phyloP scores from a whole-genome alignment of 2,113 vertebrate genomes.

The Colinus virginianus region DNA sequence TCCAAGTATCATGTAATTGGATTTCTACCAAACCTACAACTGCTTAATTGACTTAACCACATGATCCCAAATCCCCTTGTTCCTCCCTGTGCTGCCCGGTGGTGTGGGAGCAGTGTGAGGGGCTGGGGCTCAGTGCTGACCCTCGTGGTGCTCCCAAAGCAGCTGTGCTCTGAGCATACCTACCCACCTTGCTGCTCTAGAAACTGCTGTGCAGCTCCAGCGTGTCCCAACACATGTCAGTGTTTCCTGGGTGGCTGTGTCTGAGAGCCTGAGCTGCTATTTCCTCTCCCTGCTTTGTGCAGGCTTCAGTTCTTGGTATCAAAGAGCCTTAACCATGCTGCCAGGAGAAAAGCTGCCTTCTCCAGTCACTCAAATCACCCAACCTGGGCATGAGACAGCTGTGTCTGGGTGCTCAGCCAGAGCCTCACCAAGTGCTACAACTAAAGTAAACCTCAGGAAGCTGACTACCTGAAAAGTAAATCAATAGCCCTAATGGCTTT shows the following conservation, averaged over 20 bases:
- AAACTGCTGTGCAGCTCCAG: fast-evolving
- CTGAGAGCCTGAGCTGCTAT: background rate
- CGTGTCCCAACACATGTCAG: background rate
- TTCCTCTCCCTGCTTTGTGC: constrained; percentile 11
- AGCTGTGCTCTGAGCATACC: background rate
- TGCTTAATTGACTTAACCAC: constrained; percentile 63
- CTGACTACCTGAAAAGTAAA: constrained; percentile 25
- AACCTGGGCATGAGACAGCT: background rate
- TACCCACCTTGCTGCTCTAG: background rate
- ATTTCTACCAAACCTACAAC: constrained; percentile 42
- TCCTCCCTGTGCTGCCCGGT: background rate
- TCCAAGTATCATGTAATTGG: background rate
- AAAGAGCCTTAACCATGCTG: background rate
- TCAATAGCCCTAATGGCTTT: background rate
- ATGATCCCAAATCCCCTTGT: constrained; percentile 59
- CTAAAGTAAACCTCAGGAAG: background rate
- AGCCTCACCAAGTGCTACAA: background rate
- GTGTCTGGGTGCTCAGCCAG: constrained; percentile 1
- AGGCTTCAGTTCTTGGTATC: background rate
- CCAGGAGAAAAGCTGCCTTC: constrained; percentile 22
- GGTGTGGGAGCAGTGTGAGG: background rate
- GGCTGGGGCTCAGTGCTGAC: background rate
- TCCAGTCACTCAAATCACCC: background rate
- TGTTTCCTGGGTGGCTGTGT: background rate
- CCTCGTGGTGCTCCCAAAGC: background rate